Percentiles rank a stretch among this genome's conserved stretches.
phyloP scores from a whole-genome alignment of 2,888 invertebrate species.

The Sarcophaga variegata region DNA sequence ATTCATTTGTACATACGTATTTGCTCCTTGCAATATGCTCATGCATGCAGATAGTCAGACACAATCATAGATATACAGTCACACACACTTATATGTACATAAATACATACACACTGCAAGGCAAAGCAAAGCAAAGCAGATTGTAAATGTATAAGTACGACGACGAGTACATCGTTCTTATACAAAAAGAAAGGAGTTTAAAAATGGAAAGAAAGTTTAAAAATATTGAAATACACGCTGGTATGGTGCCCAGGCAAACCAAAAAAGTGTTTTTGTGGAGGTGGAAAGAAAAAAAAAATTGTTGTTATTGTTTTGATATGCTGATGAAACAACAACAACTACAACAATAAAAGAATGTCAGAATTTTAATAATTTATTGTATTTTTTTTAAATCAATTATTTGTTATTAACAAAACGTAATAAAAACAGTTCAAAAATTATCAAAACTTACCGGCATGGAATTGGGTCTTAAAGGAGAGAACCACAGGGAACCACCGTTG shows the following conservation, averaged over 20 bases:
- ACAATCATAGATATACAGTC: neutral
- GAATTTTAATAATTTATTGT: too few species aligned
- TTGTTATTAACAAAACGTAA: too few species aligned
- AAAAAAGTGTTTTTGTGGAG: neutral
- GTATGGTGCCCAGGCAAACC: neutral
- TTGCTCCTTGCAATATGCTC: neutral
- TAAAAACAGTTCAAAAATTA: too few species aligned
- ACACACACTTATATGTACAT: neutral
- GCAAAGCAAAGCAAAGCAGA: too few species aligned
- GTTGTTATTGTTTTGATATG: too few species aligned
- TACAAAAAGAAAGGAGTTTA: neutral
- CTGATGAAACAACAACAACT: too few species aligned
- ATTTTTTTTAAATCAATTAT: too few species aligned
- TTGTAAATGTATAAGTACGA: neutral
- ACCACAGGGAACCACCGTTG: too few species aligned
- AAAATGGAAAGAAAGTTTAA: neutral
- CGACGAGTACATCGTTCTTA: neutral
- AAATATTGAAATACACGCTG: neutral
- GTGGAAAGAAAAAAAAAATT: neutral
- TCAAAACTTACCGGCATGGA: too few species aligned
- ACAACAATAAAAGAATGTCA: too few species aligned
- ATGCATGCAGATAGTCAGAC: neutral
- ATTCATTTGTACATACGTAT: neutral
- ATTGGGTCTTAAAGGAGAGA: too few species aligned
- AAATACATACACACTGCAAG: neutral